Evolutionary conservation across 2,888 invertebrate genomes (phyloP), one percentile per base, ranked within the genome.

Genomic region (Sinopyrophorus schimmeli): DNA sequence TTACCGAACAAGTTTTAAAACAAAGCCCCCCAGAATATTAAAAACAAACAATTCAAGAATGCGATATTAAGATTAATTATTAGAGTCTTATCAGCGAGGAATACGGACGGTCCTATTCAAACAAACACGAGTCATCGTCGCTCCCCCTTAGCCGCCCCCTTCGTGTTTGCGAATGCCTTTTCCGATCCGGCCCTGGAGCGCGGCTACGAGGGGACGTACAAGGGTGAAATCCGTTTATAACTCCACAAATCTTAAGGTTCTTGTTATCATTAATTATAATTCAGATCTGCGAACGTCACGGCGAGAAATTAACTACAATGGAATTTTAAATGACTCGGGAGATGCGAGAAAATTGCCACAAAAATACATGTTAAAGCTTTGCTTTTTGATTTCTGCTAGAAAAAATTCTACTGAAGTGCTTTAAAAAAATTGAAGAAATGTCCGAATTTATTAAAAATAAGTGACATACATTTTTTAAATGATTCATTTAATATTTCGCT

Each of bases 31-130:
- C 37, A 27, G 14, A 32, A 14, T 34, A 24, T 24, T 40, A 30
- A 37, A 53, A 54, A 44, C 44, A 55, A 63, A 60, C 68, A 68
- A 69, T 68, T 59, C 67, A 67, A 69, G 71, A 70, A 72, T 70
- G 67, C 63, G 67, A 70, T 71, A 72, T 72, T 68, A 72, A 72
- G 72, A 72, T 72, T 71, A 71, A 71, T 72, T 69, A 70, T 68
- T 59, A 51, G 51, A 54, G 59, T 59, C 67, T 69, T 67, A 69
- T 69, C 67, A 64, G 63, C 60, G 53, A 58, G 62, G 66, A 60
- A 61, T 62, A 57, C 63, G 58, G 65, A 58, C 63, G 68, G 68
- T 70, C 70, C 71, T 71, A 67, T 71, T 68, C 70, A 71, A 71
- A 72, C 69, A 71, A 67, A 67, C 65, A 62, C 65, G 64, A 69